A percentile compares a stretch with the other conserved stretches of the same genome.
Evolutionary conservation across 2,113 vertebrate genomes (phyloP).

Genomic region (Mesitornis unicolor): DNA sequence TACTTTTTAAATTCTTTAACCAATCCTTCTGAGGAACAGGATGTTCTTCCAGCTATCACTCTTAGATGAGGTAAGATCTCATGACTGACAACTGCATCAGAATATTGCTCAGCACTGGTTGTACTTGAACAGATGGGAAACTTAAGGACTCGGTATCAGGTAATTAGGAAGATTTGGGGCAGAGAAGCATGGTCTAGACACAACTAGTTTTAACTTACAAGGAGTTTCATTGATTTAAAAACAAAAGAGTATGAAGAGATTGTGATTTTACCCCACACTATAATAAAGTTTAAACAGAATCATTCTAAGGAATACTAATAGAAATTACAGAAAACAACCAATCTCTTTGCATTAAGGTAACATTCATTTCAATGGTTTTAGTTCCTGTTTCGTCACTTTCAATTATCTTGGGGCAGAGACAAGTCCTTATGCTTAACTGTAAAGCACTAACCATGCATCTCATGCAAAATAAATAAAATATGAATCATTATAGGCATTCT

Average conservation of each 20-base stretch:
- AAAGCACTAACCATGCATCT: not conserved
- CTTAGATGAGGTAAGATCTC: not conserved
- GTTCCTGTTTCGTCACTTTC: not conserved
- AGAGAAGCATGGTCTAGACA: not conserved
- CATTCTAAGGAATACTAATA: not conserved
- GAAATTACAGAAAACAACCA: not conserved
- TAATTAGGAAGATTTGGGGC: not conserved
- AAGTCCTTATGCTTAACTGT: not conserved
- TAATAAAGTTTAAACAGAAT: not conserved
- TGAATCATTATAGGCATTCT: not conserved
- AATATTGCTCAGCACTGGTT: not conserved
- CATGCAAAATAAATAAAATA: conserved; percentile 22
- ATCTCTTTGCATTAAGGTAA: not conserved
- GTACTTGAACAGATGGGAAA: not conserved
- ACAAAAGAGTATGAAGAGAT: not conserved
- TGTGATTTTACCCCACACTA: not conserved
- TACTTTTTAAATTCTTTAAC: not conserved
- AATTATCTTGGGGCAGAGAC: not conserved
- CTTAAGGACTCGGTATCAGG: not conserved
- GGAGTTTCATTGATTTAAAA: not conserved
- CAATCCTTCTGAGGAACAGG: not conserved
- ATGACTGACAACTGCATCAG: not conserved
- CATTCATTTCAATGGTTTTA: not conserved
- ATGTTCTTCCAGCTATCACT: not conserved
- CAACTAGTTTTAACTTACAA: not conserved